These are phyloP conservation scores for Malurus alboscapulatus DNA, from an alignment of 2,113 vertebrate species.

Conservation along the genomic window DNA sequence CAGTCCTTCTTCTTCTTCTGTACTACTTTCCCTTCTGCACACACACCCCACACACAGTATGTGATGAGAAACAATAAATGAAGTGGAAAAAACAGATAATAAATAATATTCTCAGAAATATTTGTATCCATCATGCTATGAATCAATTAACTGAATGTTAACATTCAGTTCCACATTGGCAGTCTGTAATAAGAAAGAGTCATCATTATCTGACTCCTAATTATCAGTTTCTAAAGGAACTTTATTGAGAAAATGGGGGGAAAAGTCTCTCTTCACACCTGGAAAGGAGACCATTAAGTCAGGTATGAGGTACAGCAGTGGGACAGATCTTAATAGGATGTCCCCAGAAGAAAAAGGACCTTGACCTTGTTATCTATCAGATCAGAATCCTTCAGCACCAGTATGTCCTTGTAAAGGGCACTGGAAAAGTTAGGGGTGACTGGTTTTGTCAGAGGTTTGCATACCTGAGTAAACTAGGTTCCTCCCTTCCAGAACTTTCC, in stretches of 20 bases:
- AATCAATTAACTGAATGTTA: not conserved
- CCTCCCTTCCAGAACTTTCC: slow-evolving; percentile 87
- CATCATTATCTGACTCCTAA: not conserved
- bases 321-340: not conserved
- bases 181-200: not conserved
- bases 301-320: not conserved
- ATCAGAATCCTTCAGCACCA: not conserved
- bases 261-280: not conserved
- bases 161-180: not conserved
- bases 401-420: not conserved
- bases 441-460: not conserved
- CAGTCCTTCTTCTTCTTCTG: not conserved
- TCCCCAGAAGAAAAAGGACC: not conserved
- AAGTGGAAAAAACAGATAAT: not conserved
- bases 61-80: not conserved
- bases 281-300: not conserved
- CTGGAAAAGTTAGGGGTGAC: not conserved
- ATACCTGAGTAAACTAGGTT: slow-evolving; percentile 96
- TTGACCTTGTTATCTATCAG: not conserved
- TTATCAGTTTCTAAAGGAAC: not conserved
- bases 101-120: not conserved
- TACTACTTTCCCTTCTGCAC: not conserved
- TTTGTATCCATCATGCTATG: not conserved
- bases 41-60: not conserved
- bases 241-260: not conserved